These are phyloP conservation scores for Styela plicata DNA, from an alignment of 23 tunicate genomes.

Conservation along the genomic window DNA sequence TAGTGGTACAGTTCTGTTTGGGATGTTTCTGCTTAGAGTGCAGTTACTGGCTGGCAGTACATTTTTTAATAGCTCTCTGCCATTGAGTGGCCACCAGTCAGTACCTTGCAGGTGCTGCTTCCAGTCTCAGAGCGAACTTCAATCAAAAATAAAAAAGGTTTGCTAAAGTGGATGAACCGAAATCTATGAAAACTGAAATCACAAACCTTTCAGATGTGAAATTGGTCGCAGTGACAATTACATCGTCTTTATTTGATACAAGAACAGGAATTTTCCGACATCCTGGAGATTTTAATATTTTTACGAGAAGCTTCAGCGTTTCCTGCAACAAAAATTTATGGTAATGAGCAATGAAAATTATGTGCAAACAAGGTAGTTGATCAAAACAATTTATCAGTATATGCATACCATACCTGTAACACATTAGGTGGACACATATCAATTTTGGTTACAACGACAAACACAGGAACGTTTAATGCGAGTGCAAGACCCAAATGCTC, in stretches of 20 bases:
- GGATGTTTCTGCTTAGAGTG: too few relatives aligned
- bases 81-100: too few relatives aligned
- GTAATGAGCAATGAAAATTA: background rate
- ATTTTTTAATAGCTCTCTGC: too few relatives aligned
- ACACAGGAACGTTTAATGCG: constrained; percentile 97
- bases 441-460: constrained; percentile 98
- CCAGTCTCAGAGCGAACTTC: too few relatives aligned
- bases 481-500: constrained; percentile 97
- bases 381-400: too few relatives aligned
- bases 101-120: too few relatives aligned
- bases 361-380: too few relatives aligned
- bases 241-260: constrained; percentile 80
- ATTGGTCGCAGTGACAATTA: constrained; percentile 82
- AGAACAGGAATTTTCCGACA: constrained; percentile 96
- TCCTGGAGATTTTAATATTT: constrained; percentile 91
- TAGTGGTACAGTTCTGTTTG: too few relatives aligned
- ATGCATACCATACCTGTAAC: constrained; percentile 36
- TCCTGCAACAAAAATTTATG: constrained; percentile 52
- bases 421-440: constrained; percentile 99
- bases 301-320: constrained; percentile 69
- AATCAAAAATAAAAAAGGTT: too few relatives aligned
- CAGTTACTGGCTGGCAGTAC: too few relatives aligned
- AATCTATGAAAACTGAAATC: too few relatives aligned
- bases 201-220: constrained; percentile 84
- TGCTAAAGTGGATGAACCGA: too few relatives aligned